Conservation (phyloP, 2,113 vertebrate species). For the Pomatostomus ruficeps region DNA sequence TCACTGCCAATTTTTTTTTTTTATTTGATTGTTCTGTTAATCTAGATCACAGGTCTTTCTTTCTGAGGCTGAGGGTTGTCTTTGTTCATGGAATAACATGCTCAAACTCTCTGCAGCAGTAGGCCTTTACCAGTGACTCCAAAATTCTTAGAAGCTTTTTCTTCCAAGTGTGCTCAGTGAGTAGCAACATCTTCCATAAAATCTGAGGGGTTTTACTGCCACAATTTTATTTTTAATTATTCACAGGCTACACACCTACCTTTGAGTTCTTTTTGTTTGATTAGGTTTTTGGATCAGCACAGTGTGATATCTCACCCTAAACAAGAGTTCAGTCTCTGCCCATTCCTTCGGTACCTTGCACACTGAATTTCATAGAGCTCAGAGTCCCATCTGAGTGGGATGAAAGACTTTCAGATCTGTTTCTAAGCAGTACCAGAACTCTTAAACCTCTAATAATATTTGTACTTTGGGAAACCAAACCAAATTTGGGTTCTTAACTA, state of each 20-base stretch:
- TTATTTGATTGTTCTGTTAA: neutral
- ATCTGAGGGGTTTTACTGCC: neutral
- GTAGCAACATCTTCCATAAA: neutral
- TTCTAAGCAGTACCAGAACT: neutral
- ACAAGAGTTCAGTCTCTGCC: neutral
- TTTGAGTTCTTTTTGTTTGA: neutral
- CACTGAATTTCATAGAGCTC: neutral
- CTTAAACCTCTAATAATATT: neutral
- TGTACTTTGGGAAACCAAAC: neutral
- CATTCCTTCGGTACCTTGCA: neutral
- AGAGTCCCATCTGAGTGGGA: neutral
- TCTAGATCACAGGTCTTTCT: neutral
- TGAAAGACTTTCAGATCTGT: neutral
- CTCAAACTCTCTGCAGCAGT: neutral
- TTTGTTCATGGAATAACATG: neutral
- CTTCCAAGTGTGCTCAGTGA: neutral
- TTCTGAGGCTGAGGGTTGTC: neutral
- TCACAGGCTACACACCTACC: neutral
- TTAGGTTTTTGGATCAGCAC: neutral
- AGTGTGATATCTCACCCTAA: neutral
- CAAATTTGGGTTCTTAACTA: neutral
- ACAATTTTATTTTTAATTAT: neutral
- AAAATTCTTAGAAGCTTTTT: neutral
- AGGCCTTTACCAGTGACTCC: neutral
- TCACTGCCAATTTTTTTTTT: neutral